Percentiles rank a stretch among this genome's conserved stretches.
Evolutionary conservation across 2,888 invertebrate genomes (phyloP).

Genomic region (Omphaloscelis lunosa): DNA sequence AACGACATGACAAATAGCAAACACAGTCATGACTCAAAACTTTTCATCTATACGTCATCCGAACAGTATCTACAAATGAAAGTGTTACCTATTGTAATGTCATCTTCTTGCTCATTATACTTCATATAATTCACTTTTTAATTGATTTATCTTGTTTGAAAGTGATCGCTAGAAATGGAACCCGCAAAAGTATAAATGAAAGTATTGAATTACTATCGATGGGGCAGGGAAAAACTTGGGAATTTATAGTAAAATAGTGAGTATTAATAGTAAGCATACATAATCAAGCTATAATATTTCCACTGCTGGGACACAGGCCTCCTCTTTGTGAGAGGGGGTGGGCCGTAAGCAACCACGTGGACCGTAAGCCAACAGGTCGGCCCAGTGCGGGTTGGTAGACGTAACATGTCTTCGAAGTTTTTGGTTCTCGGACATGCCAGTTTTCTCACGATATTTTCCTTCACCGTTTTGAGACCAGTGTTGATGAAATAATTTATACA

Average conservation of each 20-base stretch:
- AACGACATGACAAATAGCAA: neutral
- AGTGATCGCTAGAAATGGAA: conserved; percentile 42
- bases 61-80: conserved; percentile 39
- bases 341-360: no score
- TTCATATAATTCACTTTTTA: conserved; percentile 11
- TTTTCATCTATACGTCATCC: conserved; percentile 35
- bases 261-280: no score
- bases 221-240: neutral
- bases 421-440: no score
- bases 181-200: conserved; percentile 33
- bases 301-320: no score
- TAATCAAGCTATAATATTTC: no score
- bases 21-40: conserved; percentile 8
- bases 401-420: no score
- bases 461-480: no score
- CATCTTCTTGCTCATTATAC: conserved; percentile 45
- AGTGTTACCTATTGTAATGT: conserved; percentile 57
- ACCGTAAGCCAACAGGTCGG: no score
- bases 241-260: neutral
- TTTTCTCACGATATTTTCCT: no score
- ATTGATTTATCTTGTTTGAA: conserved; percentile 31
- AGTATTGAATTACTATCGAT: conserved; percentile 23
- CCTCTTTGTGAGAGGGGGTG: no score
- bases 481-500: no score
- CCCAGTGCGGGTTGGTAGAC: no score